Evolutionary conservation across 2,888 invertebrate genomes (phyloP).

Genomic region (Anoncus sp.): DNA sequence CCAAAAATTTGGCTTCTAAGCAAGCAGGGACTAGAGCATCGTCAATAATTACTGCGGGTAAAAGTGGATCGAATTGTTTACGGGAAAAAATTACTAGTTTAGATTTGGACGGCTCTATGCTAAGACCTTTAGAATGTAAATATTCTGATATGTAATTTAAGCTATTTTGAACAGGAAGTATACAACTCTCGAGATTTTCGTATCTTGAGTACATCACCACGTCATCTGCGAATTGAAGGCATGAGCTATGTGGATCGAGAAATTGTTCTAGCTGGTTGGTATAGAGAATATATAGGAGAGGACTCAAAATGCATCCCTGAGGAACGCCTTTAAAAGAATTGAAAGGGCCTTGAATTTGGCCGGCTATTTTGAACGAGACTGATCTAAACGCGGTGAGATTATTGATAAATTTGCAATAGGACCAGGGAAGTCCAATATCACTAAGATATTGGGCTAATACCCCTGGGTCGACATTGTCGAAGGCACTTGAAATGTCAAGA

Average conservation of each 20-base stretch:
- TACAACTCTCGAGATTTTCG: not conserved
- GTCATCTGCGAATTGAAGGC: conserved; percentile 53
- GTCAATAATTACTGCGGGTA: not conserved
- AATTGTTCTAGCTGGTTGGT: conserved; percentile 27
- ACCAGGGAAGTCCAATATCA: not conserved
- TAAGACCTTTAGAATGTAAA: conserved; percentile 13
- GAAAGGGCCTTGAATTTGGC: conserved; percentile 22
- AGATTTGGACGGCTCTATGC: conserved; percentile 41
- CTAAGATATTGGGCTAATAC: not conserved
- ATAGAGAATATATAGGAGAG: conserved; percentile 40
- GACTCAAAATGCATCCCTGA: conserved; percentile 42
- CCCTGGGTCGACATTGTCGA: too few species aligned
- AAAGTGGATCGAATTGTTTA: not conserved
- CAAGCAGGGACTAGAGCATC: not conserved
- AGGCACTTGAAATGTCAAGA: conserved; percentile 49
- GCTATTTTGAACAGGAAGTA: conserved; percentile 6
- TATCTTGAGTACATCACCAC: conserved; percentile 21
- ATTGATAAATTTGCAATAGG: conserved; percentile 1
- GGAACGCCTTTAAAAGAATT: conserved; percentile 35
- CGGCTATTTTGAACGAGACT: too few species aligned
- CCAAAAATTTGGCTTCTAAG: conserved; percentile 38
- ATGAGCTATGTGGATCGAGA: conserved; percentile 6
- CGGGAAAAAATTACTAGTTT: conserved; percentile 33
- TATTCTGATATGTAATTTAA: not conserved
- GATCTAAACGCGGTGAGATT: too few species aligned